Evolutionary conservation across 1,140 invertebrate genomes (phyloP).

Genomic region (Glomeris maerens): DNA sequence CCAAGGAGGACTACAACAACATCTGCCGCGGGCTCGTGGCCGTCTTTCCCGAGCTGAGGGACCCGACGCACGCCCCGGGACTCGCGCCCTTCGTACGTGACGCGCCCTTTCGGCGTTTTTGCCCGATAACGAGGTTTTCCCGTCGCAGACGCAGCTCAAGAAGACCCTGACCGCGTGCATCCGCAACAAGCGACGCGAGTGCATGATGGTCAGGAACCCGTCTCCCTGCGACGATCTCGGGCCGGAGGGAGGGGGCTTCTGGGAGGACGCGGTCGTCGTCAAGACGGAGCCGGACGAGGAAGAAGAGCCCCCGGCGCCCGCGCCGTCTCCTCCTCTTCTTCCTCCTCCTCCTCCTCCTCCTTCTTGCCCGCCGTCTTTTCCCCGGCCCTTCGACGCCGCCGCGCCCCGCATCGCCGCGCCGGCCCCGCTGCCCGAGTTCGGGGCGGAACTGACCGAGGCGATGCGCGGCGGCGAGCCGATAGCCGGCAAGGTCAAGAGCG

Average conservation of each 20-base stretch:
- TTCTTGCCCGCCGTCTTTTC: not conserved
- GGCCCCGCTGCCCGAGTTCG: not conserved
- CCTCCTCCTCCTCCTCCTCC: not conserved
- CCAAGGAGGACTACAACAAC: constrained; percentile 3
- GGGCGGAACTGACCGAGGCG: not conserved
- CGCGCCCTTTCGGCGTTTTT: not conserved
- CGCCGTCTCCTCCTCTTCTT: not conserved
- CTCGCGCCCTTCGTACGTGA: not conserved
- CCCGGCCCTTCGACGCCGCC: not conserved
- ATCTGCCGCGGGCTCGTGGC: not conserved
- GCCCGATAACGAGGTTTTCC: not conserved
- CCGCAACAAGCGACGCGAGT: not conserved
- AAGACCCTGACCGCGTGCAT: constrained; percentile 1
- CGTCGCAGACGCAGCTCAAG: not conserved
- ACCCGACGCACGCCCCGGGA: not conserved
- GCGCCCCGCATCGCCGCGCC: not conserved
- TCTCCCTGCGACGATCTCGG: not conserved
- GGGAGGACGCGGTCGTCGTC: no score
- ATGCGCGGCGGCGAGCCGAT: not conserved
- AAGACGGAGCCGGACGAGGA: not conserved
- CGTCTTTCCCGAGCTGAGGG: not conserved
- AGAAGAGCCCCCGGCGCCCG: not conserved
- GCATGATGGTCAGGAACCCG: not conserved
- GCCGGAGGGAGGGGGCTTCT: not conserved
- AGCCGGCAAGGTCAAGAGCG: not conserved